A percentile compares a stretch with the other conserved stretches of the same genome.
phyloP scores from a whole-genome alignment of 2,888 invertebrate species.

The Plemyria rubiginata region DNA sequence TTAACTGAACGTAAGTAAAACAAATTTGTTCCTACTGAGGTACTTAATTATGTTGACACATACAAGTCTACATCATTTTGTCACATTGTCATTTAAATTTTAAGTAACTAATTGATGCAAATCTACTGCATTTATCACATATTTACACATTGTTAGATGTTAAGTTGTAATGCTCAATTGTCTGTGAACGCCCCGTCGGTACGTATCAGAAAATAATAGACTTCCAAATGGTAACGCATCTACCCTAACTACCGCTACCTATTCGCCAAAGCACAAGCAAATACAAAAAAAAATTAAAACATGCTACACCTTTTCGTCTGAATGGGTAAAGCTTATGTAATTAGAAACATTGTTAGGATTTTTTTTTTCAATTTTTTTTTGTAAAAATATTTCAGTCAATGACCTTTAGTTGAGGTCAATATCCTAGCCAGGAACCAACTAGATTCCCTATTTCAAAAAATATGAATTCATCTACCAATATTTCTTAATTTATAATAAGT shows the following conservation, averaged over 20 bases:
- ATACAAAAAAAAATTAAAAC: no score
- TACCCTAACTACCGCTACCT: no score
- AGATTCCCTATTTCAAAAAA: slow-evolving; percentile 21
- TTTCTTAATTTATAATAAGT: no score
- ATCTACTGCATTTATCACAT: neutral
- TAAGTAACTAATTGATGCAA: neutral
- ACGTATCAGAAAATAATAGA: neutral
- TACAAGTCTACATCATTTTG: neutral
- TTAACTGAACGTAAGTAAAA: slow-evolving; percentile 15
- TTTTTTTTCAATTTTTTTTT: no score
- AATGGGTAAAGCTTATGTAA: no score
- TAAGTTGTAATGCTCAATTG: no score
- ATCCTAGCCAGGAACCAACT: slow-evolving; percentile 34
- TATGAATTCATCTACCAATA: neutral
- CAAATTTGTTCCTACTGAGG: neutral
- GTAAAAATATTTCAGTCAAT: no score
- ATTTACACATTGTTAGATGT: no score
- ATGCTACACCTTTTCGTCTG: no score
- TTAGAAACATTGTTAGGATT: no score
- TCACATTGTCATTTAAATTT: neutral
- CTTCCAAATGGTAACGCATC: no score
- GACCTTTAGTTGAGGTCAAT: slow-evolving; percentile 37
- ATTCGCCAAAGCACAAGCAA: no score
- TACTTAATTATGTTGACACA: neutral
- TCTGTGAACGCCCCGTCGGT: neutral